These are phyloP conservation scores for Tolypeutes matacus DNA, from an alignment of 2,797 vertebrate genomes.

Conservation along the genomic window DNA sequence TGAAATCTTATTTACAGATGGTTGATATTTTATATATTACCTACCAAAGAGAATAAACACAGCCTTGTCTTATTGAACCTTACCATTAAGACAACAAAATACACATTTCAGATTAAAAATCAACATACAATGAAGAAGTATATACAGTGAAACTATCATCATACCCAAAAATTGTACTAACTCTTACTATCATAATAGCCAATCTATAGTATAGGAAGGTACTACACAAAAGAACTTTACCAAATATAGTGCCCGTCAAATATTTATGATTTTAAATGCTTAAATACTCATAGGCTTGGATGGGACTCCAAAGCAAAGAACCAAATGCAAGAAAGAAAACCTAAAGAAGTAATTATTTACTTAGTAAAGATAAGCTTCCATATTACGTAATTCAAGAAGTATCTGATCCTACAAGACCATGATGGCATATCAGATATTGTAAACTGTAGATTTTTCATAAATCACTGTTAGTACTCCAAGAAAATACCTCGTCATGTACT, in stretches of 20 bases:
- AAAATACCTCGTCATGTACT: conserved; percentile 38
- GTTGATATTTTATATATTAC: conserved; percentile 52
- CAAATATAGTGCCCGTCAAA: background rate
- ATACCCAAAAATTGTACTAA: background rate
- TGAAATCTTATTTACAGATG: conserved; percentile 23
- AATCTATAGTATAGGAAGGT: background rate
- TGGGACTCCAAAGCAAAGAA: conserved; percentile 10
- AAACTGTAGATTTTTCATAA: conserved; percentile 37
- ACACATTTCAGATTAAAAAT: conserved; percentile 48
- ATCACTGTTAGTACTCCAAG: conserved; percentile 2
- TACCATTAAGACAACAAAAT: conserved; percentile 45
- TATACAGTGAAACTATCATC: background rate
- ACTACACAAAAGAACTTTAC: conserved; percentile 18
- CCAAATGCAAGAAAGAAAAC: background rate
- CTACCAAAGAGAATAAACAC: background rate
- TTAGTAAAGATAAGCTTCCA: conserved; percentile 7
- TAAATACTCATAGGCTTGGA: conserved; percentile 2
- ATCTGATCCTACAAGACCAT: background rate
- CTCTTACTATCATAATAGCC: conserved; percentile 4
- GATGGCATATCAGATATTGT: background rate
- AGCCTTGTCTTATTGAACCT: conserved; percentile 1
- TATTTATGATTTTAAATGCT: conserved; percentile 51
- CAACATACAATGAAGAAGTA: conserved; percentile 23
- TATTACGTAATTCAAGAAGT: conserved; percentile 13
- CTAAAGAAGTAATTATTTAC: background rate